phyloP scores from a whole-genome alignment of 2,113 vertebrate species.

The Platycercus adscitus region DNA sequence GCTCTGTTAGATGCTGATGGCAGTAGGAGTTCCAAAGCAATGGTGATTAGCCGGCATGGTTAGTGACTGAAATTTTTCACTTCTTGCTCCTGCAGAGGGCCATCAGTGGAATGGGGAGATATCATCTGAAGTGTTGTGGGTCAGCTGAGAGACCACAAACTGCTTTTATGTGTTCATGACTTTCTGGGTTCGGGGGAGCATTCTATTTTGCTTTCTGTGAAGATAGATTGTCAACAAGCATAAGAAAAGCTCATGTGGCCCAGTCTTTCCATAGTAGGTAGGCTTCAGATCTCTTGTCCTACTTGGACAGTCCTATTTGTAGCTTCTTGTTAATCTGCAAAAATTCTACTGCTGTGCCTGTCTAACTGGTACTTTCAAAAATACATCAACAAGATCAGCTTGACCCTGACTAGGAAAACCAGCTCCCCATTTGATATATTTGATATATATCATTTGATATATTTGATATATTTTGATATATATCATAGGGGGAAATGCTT shows the following conservation, averaged over 20 bases:
- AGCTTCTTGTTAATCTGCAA: background rate
- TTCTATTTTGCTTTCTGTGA: background rate
- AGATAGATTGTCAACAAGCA: background rate
- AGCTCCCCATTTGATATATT: background rate
- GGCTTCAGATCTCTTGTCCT: background rate
- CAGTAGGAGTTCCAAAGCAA: background rate
- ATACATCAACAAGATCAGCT: background rate
- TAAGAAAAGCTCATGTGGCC: background rate
- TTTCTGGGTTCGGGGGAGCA: background rate
- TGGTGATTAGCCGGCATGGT: background rate
- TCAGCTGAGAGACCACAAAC: background rate
- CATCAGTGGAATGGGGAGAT: background rate
- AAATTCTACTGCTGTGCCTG: background rate
- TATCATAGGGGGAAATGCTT: background rate
- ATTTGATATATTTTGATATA: background rate
- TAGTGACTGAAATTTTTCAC: background rate
- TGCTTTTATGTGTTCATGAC: background rate
- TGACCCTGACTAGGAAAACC: background rate
- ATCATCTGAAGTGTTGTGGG: fast-evolving
- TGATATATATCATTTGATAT: background rate
- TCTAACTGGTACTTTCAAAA: background rate
- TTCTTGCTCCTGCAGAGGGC: background rate
- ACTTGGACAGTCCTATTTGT: background rate
- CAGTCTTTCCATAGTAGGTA: background rate
- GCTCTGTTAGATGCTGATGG: background rate